Evolutionary conservation across 2,797 vertebrate genomes (phyloP).

Genomic region (Diplodus puntazzo): DNA sequence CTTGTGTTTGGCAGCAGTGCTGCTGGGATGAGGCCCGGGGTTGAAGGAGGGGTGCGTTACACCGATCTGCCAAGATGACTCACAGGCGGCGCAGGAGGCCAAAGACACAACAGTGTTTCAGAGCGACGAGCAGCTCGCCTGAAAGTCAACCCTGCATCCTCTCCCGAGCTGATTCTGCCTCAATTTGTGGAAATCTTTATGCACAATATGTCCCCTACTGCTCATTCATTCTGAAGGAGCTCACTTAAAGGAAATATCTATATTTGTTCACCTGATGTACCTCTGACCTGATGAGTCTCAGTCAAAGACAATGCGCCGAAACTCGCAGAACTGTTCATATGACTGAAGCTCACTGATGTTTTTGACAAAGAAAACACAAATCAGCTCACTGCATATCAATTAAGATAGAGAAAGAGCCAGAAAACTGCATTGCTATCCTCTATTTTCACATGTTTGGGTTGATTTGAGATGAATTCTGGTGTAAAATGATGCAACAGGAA

Average conservation of each 20-base stretch:
- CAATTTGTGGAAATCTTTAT: neutral
- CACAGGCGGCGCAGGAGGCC: constrained; percentile 20
- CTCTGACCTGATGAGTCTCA: constrained; percentile 26
- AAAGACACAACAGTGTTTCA: constrained; percentile 31
- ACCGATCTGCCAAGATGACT: constrained; percentile 62
- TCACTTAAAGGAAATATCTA: neutral
- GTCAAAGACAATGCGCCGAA: constrained; percentile 4
- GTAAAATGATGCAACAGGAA: neutral
- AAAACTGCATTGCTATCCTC: constrained; percentile 2
- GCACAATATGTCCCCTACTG: neutral
- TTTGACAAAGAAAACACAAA: constrained; percentile 14
- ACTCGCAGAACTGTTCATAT: constrained; percentile 3
- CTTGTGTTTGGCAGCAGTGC: constrained; percentile 35
- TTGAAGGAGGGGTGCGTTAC: constrained; percentile 33
- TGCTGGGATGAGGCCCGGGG: constrained; percentile 43
- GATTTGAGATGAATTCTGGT: constrained; percentile 6
- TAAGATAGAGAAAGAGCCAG: neutral
- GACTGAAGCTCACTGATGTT: neutral
- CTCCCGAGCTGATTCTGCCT: neutral
- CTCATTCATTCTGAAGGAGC: neutral
- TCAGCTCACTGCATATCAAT: constrained; percentile 43
- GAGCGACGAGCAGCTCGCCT: constrained; percentile 24
- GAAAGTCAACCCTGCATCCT: neutral
- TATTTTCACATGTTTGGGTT: neutral
- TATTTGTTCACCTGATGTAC: neutral